A percentile compares a stretch with the other conserved stretches of the same genome.
phyloP scores from a whole-genome alignment of 1,140 invertebrate genomes.

The Araneus ventricosus region DNA sequence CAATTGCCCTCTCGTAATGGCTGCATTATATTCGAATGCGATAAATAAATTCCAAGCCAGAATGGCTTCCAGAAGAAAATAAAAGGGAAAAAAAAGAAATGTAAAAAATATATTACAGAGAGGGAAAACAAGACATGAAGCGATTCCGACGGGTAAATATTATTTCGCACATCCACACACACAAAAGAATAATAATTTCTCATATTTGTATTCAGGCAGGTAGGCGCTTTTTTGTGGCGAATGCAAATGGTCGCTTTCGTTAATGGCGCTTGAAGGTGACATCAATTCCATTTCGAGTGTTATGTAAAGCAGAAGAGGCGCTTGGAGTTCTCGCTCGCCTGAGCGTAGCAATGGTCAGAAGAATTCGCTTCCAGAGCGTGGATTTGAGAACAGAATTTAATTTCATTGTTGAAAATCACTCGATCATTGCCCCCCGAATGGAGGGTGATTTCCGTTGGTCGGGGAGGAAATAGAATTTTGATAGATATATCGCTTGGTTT shows the following conservation, averaged over 20 bases:
- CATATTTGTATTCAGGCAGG: conserved; percentile 7
- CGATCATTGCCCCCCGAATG: neutral
- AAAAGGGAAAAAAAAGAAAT: neutral
- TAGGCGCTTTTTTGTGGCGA: neutral
- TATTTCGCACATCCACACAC: conserved; percentile 2
- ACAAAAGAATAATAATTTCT: conserved; percentile 43
- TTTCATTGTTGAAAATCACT: neutral
- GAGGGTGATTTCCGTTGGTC: neutral
- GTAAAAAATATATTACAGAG: neutral
- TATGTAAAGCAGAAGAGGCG: conserved; percentile 19
- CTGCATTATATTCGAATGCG: neutral
- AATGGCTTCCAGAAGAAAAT: neutral
- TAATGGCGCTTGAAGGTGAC: conserved; percentile 52
- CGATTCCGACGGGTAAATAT: conserved; percentile 2
- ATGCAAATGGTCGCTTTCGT: conserved; percentile 30
- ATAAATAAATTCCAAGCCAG: conserved; percentile 5
- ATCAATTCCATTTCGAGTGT: conserved; percentile 40
- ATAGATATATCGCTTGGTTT: too few relatives aligned
- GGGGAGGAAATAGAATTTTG: too few relatives aligned
- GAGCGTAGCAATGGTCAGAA: conserved; percentile 9
- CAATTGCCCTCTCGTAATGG: neutral
- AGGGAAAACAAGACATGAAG: neutral
- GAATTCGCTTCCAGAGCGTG: neutral
- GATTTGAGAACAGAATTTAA: neutral
- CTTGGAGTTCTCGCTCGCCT: neutral